Evolutionary conservation across 1,140 invertebrate genomes (phyloP), one percentile per base, ranked within the genome.

Genomic region (Geopemphigus sp.): DNA sequence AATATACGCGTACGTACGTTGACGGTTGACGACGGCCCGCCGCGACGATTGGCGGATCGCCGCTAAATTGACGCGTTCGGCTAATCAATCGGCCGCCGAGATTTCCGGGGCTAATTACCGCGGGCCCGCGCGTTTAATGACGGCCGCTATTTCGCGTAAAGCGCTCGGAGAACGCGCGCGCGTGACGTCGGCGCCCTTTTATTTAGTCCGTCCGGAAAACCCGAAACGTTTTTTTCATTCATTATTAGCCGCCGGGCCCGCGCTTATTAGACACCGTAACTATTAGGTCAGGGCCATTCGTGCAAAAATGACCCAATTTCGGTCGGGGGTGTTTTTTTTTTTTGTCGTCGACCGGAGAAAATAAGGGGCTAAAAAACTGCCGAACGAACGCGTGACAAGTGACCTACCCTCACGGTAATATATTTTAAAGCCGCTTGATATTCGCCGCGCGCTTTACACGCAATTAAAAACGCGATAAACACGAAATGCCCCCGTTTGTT

Each of bases 221-320:
- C n/a, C n/a, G n/a, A n/a, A 66, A 45, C 22, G 45, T 14, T 22
- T n/a, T 66, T 66, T 66, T 66, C 64, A 68, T 68, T 68, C 64
- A 68, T 29, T 47, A 24, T 22, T 22, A 14, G 6, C 3, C 10
- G n/a, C n/a, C n/a, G n/a, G 39, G 12, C 15, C 12, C 12, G 1
- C n/a, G 22, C 4, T n/a, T n/a, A n/a, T n/a, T 8, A 32, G n/a
- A 64, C 12, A n/a, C 19, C 26, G 4, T 47, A 68, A 15, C 39
- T 47, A 8, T 68, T 47, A 47, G 66, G 45, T 70, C 66, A 70
- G 17, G 47, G 47, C 24, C 47, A 53, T 4, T 53, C 24, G 24
- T 70, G 2, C 17, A 8, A 53, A 70, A 53, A 53, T 70, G 66
- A 29, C 66, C 66, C 19, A 53, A 22, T 70, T 53, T n/a, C 47